Base-by-base conservation (phyloP, 2,888 invertebrate species). In the Exocentrus adspersus region DNA sequence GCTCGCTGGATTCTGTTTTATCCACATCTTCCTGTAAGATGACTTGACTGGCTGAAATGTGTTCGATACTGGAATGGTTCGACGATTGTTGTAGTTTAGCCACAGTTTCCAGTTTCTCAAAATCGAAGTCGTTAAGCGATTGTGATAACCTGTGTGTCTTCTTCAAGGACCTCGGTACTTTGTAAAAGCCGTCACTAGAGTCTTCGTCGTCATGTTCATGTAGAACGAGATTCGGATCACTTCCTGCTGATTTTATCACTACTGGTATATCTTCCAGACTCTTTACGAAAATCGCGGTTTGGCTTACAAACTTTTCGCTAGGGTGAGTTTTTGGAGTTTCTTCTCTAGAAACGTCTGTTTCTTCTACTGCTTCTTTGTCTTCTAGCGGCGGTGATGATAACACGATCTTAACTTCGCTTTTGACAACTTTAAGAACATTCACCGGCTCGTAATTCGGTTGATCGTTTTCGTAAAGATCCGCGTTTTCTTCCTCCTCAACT, bases 21-120 rank as follows among this genome's bases (percentile, higher is more conserved):
- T 45, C 21, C 12, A 57, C 62, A 48, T 45, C 37, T 17, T 58
- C 63, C 42, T 67, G 59, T 48, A 63, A 60, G 24, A 77, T 71
- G 2, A 75, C 65, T 66, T 81, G 81, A 64, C 79, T 81, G 63
- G 79, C 80, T 5, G 81, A 81, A 21, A 82, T 77, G 56, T 81
- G 81, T 58, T 82, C 81, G 48, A 81, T 81, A 62, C 81, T 81
- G 4, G 78, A 77, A 60, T 76, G 70, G n/a, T 73, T 64, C 2
- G 79, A 77, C 28, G 67, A 68, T n/a, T 69, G n/a, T n/a, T n/a
- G 52, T 17, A 69, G 53, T 5, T 60, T 54, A 1, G 46, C 62
- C 16, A 48, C 19, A 10, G 62, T 65, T 30, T 71, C 71, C 32
- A 70, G 65, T 20, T 76, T 68, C 46, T 79, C 77, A 7, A 74